These are phyloP conservation scores for Macrotus californicus DNA, from an alignment of 2,113 vertebrate species.

Conservation along the genomic window DNA sequence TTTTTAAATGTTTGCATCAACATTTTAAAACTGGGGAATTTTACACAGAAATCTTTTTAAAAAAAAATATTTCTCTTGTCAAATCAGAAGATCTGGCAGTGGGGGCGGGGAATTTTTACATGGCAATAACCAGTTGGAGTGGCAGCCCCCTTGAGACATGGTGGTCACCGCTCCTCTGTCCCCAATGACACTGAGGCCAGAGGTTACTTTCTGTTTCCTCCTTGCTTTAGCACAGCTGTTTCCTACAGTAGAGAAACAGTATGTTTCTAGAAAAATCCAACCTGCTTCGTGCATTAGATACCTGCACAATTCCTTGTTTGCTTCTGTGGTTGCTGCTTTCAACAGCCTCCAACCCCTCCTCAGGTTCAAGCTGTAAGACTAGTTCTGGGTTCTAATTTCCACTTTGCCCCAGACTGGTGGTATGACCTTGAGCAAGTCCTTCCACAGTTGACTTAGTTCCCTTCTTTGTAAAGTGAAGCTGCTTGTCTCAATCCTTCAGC, in stretches of 20 bases:
- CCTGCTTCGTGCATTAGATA: background rate
- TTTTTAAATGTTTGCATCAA: background rate
- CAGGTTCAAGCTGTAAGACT: background rate
- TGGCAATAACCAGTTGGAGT: background rate
- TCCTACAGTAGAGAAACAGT: background rate
- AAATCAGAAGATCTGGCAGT: background rate
- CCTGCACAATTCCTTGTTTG: background rate
- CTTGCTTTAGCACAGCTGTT: background rate
- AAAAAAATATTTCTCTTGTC: background rate
- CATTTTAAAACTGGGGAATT: background rate
- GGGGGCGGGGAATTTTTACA: background rate
- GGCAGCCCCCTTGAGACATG: background rate
- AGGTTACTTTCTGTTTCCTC: background rate
- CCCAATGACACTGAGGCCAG: accelerated
- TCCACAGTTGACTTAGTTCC: background rate
- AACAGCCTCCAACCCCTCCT: background rate
- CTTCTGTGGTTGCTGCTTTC: background rate
- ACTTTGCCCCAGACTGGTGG: background rate
- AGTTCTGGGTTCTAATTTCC: background rate
- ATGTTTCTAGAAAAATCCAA: background rate
- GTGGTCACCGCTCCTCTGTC: background rate
- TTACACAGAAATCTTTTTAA: background rate
- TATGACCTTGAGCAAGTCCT: background rate
- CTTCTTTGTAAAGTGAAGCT: background rate
- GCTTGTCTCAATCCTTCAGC: background rate